phyloP scores from a whole-genome alignment of 1,140 invertebrate species.

The Onthophagus taurus region DNA sequence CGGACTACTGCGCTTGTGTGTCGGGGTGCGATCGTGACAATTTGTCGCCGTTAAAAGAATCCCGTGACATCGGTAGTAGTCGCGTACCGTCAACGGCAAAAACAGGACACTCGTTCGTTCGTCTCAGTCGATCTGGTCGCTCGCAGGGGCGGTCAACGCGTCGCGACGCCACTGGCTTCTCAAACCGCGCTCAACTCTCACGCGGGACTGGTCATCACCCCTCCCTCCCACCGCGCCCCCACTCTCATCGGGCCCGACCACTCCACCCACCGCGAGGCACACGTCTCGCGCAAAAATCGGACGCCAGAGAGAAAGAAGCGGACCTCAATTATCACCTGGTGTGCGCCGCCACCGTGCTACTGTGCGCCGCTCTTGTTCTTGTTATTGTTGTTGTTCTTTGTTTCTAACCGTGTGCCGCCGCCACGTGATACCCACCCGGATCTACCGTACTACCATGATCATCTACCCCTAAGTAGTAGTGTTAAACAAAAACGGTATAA shows the following conservation, averaged over 20 bases:
- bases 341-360: slow-evolving; percentile 19
- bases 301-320: slow-evolving; percentile 39
- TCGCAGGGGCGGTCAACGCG: slow-evolving; percentile 8
- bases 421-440: no score
- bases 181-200: neutral
- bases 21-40: slow-evolving; percentile 35
- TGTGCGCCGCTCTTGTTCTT: no score
- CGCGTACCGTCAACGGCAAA: slow-evolving; percentile 38
- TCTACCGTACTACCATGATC: no score
- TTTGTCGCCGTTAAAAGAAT: slow-evolving; percentile 41
- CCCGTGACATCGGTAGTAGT: slow-evolving; percentile 39
- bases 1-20: slow-evolving; percentile 29
- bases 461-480: no score
- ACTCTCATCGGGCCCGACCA: no score
- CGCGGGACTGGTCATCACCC: slow-evolving; percentile 1
- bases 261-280: slow-evolving; percentile 41
- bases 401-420: no score
- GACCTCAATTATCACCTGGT: slow-evolving; percentile 38
- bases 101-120: slow-evolving; percentile 37
- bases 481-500: no score
- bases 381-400: no score
- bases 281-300: slow-evolving; percentile 52
- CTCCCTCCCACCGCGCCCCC: slow-evolving; percentile 23
- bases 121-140: slow-evolving; percentile 26
- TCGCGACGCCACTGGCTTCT: slow-evolving; percentile 9